phyloP scores from a whole-genome alignment of 35 echinoderm and acorn worm genomes.

The Apostichopus japonicus region DNA sequence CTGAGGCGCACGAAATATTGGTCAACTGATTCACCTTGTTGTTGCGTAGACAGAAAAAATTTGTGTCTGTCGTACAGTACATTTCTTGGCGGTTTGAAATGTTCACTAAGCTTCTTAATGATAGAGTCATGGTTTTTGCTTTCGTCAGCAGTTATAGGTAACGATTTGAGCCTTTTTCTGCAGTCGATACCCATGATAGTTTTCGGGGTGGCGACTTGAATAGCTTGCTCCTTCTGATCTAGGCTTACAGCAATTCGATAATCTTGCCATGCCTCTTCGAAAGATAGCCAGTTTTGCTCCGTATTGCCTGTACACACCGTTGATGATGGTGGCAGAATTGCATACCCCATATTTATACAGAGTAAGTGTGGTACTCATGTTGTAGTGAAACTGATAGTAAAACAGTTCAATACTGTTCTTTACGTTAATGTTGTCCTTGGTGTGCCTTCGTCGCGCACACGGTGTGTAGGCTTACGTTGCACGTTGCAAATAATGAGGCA shows the following conservation, averaged over 20 bases:
- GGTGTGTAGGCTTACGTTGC: not conserved
- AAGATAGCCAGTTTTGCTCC: slow-evolving; percentile 38
- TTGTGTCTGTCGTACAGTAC: slow-evolving; percentile 46
- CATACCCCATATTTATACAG: slow-evolving; percentile 9
- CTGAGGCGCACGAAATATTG: slow-evolving; percentile 44
- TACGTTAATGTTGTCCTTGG: not conserved
- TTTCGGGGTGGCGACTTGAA: slow-evolving; percentile 47
- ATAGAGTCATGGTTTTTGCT: slow-evolving; percentile 30
- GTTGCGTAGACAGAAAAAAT: slow-evolving; percentile 33
- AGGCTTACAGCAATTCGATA: slow-evolving; percentile 46
- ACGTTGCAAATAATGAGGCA: too few species aligned
- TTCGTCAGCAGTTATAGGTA: slow-evolving; percentile 14
- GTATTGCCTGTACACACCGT: slow-evolving; percentile 44
- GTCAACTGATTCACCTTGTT: slow-evolving; percentile 42
- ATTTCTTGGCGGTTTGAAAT: slow-evolving; percentile 59
- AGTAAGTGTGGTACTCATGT: not conserved
- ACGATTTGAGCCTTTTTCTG: slow-evolving; percentile 45
- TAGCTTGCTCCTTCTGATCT: slow-evolving; percentile 41
- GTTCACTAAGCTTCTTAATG: slow-evolving; percentile 18
- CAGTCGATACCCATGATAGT: slow-evolving; percentile 43
- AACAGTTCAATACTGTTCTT: not conserved
- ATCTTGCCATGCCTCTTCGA: slow-evolving; percentile 53
- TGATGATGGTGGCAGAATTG: not conserved
- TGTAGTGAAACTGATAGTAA: not conserved
- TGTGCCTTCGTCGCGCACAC: not conserved